Evolutionary conservation across 2,888 invertebrate genomes (phyloP).

Genomic region (Physocephala rufipes): DNA sequence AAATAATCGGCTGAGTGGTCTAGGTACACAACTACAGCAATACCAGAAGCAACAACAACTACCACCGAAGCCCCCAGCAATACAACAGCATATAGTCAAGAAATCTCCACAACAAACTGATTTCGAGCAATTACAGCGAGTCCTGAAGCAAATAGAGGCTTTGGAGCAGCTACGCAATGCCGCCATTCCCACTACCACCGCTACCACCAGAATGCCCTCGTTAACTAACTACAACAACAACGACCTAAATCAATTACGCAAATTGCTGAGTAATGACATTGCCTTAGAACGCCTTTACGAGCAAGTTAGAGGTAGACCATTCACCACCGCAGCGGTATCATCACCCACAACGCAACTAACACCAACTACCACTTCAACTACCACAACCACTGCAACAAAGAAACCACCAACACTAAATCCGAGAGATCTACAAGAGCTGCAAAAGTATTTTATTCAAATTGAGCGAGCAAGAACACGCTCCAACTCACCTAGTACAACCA

Average conservation of each 20-base stretch:
- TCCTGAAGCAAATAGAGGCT: slow-evolving; percentile 53
- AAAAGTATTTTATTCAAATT: slow-evolving; percentile 61
- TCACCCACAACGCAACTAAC: slow-evolving; percentile 33
- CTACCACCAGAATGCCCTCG: slow-evolving; percentile 29
- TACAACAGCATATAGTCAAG: slow-evolving; percentile 33
- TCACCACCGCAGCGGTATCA: slow-evolving; percentile 16
- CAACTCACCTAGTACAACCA: slow-evolving; percentile 42
- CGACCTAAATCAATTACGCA: slow-evolving; percentile 67
- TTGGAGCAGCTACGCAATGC: slow-evolving; percentile 49
- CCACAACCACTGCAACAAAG: slow-evolving; percentile 57
- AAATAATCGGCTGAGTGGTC: slow-evolving; percentile 51
- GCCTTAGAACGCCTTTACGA: slow-evolving; percentile 60
- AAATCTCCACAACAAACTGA: slow-evolving; percentile 43
- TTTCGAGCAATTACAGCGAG: slow-evolving; percentile 51
- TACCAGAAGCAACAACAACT: slow-evolving; percentile 15
- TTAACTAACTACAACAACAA: slow-evolving; percentile 45
- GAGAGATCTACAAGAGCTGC: slow-evolving; percentile 45
- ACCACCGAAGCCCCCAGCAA: slow-evolving; percentile 40
- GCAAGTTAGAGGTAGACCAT: slow-evolving; percentile 54
- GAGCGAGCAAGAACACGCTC: slow-evolving; percentile 56
- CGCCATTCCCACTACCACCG: slow-evolving; percentile 37
- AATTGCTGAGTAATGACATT: slow-evolving; percentile 66
- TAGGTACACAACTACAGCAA: neutral
- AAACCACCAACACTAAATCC: slow-evolving; percentile 56
- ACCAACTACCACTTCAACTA: slow-evolving; percentile 38